A percentile compares a stretch with the other conserved stretches of the same genome.
phyloP scores from a whole-genome alignment of 2,888 invertebrate genomes.

The Salticus scenicus region DNA sequence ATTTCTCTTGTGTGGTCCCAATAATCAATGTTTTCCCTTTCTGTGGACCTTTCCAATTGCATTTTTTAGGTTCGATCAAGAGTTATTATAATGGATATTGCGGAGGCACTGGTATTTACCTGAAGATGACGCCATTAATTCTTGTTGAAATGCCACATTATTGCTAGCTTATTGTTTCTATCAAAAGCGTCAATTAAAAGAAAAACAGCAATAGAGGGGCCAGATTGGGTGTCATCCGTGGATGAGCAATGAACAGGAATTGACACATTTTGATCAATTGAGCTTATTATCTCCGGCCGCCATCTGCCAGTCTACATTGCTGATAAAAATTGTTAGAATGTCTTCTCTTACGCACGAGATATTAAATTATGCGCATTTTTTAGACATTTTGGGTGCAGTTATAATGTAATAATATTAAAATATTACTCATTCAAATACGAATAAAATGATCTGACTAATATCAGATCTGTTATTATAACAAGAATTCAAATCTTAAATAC shows the following conservation, averaged over 20 bases:
- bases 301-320: no score
- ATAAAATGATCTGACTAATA: no score
- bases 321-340: no score
- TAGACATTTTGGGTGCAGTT: no score
- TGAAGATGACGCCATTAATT: neutral
- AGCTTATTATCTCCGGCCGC: neutral
- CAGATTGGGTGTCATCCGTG: neutral
- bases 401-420: no score
- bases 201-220: neutral
- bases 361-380: no score
- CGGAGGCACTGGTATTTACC: neutral
- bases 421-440: no score
- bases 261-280: constrained; percentile 4
- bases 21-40: neutral
- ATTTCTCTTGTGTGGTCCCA: neutral
- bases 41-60: neutral
- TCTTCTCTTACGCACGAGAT: no score
- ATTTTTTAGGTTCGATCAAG: no score
- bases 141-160: neutral
- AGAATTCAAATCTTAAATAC: no score
- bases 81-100: neutral
- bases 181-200: neutral
- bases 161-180: neutral
- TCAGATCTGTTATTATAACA: no score
- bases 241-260: neutral